Conservation (phyloP, 2,888 invertebrate genomes). For the Oscheius sp. region DNA sequence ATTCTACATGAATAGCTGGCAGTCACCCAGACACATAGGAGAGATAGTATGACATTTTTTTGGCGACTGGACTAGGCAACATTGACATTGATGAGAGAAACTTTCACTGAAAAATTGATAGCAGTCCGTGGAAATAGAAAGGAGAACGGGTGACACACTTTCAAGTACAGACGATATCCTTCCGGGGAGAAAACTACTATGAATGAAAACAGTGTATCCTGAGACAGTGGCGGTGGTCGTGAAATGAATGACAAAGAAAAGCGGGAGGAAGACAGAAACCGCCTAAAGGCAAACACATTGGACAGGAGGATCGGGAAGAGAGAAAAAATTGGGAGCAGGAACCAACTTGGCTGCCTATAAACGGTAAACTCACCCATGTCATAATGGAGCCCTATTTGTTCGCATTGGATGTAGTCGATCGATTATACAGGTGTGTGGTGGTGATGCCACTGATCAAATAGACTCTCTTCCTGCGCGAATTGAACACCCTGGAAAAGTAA, state of each 20-base stretch:
- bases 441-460: conserved; percentile 26
- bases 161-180: neutral
- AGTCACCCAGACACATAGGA: too few relatives aligned
- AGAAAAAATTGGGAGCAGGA: too few relatives aligned
- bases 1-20: too few relatives aligned
- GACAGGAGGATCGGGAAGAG: neutral
- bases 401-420: conserved; percentile 27
- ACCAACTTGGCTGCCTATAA: neutral
- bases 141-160: conserved; percentile 15
- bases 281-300: conserved; percentile 20
- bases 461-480: too few relatives aligned
- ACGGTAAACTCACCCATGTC: conserved; percentile 32
- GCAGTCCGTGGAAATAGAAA: neutral
- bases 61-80: neutral
- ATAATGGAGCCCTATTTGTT: conserved; percentile 26
- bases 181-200: too few relatives aligned
- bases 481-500: neutral
- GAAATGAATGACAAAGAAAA: conserved; percentile 16
- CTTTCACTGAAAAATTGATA: conserved; percentile 16
- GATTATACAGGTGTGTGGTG: conserved; percentile 22
- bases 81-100: neutral
- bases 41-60: too few relatives aligned
- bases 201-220: neutral
- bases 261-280: conserved; percentile 12
- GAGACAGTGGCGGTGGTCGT: conserved; percentile 5